Evolutionary conservation across 2,113 vertebrate species (phyloP).

Genomic region (Lipotes vexillifer): DNA sequence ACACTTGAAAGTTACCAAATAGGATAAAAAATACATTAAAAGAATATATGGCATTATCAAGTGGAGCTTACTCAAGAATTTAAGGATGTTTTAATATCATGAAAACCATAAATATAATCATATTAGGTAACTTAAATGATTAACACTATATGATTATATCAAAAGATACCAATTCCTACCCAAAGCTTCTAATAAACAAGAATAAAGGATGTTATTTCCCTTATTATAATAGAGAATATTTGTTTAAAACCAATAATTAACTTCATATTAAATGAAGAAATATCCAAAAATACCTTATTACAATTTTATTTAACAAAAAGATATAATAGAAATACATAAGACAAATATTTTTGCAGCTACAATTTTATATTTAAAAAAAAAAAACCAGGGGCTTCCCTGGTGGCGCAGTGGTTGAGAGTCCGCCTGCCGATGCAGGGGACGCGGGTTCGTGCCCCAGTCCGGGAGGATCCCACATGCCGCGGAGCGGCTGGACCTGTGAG

Average conservation of each 20-base stretch:
- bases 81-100: constrained; percentile 22
- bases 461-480: too few species aligned
- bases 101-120: constrained; percentile 8
- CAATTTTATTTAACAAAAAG: constrained; percentile 17
- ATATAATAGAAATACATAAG: background rate
- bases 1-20: background rate
- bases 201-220: constrained; percentile 1
- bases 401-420: too few species aligned
- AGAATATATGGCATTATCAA: background rate
- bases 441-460: too few species aligned
- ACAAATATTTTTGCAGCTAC: background rate
- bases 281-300: background rate
- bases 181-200: constrained; percentile 3
- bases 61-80: constrained; percentile 1
- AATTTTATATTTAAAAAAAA: background rate
- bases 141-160: constrained; percentile 22
- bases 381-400: too few species aligned
- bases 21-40: background rate
- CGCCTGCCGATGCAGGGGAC: too few species aligned
- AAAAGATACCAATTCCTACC: constrained; percentile 19
- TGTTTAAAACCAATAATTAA: constrained; percentile 36
- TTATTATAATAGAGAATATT: background rate
- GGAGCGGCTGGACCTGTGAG: too few species aligned
- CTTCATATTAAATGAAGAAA: constrained; percentile 24
- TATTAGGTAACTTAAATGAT: constrained; percentile 12